Percentiles rank a stretch among this genome's conserved stretches.
These are phyloP conservation scores for Menura novaehollandiae DNA, from an alignment of 2,113 vertebrate genomes.

Conservation along the genomic window DNA sequence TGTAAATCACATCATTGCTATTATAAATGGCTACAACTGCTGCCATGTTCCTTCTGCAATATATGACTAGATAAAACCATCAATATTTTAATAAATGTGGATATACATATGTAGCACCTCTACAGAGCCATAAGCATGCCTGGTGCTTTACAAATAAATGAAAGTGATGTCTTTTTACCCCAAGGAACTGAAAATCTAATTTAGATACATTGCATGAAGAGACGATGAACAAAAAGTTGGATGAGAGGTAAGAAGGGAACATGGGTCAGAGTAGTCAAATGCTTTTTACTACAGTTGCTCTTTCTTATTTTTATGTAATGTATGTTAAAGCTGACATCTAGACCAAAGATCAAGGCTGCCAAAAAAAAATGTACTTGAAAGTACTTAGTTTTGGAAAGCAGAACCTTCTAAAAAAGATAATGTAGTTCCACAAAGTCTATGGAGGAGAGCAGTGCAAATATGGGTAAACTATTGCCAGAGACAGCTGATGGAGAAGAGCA, in stretches of 20 bases:
- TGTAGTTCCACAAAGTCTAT: neutral
- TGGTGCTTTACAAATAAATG: constrained; percentile 36
- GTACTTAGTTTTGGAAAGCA: neutral
- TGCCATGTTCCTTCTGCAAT: constrained; percentile 3
- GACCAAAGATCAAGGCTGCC: neutral
- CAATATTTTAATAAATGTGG: constrained; percentile 19
- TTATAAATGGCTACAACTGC: neutral
- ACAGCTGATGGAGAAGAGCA: neutral
- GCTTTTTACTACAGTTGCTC: neutral
- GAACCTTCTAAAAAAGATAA: neutral
- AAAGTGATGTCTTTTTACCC: constrained; percentile 25
- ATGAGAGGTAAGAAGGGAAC: neutral
- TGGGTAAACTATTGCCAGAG: neutral
- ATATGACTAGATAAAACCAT: constrained; percentile 14
- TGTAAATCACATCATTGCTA: neutral
- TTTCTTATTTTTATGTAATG: constrained; percentile 22
- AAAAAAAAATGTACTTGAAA: neutral
- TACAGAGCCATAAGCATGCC: neutral
- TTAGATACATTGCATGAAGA: constrained; percentile 35
- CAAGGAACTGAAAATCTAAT: constrained; percentile 35
- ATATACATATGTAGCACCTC: constrained; percentile 21
- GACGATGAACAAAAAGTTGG: neutral
- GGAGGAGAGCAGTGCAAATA: neutral
- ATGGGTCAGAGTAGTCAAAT: neutral
- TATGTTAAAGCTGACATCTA: neutral